These are phyloP conservation scores for Crotalus viridis DNA, from an alignment of 2,113 vertebrate species.

Conservation along the genomic window DNA sequence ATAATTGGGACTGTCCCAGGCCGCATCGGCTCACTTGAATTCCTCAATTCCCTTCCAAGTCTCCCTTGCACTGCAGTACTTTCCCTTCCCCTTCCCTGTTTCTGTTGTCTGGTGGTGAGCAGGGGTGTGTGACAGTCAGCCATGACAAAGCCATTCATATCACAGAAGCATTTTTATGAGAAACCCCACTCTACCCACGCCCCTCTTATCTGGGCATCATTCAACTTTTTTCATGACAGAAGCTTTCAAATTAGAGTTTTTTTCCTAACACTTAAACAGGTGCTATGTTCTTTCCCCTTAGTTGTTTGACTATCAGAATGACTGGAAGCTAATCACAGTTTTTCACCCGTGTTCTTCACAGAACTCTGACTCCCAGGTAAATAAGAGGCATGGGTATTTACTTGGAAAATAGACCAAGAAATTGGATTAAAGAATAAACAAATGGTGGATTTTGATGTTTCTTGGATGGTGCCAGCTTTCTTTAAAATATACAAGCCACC, in stretches of 20 bases:
- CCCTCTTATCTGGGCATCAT: neutral
- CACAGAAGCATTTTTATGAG: neutral
- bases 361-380: slow-evolving; percentile 52
- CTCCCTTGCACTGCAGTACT: too few species aligned
- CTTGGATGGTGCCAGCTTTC: neutral
- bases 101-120: too few species aligned
- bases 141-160: neutral
- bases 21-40: too few species aligned
- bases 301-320: slow-evolving; percentile 81
- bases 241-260: neutral
- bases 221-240: neutral
- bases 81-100: too few species aligned
- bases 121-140: too few species aligned
- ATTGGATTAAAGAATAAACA: neutral
- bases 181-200: neutral
- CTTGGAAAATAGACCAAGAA: neutral
- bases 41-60: too few species aligned
- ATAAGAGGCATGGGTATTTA: neutral
- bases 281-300: slow-evolving; percentile 46
- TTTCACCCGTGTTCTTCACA: slow-evolving; percentile 81
- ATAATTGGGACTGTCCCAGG: too few species aligned
- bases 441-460: neutral
- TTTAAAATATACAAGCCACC: neutral
- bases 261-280: neutral
- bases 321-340: slow-evolving; percentile 93